Evolutionary conservation across 2,797 vertebrate genomes (phyloP).

Genomic region (Pyrocephalus nanus): DNA sequence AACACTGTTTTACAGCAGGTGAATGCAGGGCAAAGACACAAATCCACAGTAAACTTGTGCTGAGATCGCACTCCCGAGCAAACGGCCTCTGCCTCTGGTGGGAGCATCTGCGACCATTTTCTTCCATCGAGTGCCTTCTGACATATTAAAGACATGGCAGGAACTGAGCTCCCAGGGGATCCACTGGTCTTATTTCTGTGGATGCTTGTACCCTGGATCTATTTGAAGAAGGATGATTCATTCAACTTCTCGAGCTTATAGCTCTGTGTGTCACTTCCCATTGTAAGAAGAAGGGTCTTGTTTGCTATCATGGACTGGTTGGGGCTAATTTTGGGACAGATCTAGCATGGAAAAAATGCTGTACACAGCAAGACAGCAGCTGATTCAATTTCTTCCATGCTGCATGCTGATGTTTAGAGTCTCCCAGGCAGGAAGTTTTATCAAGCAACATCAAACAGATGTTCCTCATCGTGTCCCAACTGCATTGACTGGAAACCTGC

Average conservation of each 20-base stretch:
- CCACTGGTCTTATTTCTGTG: conserved; percentile 22
- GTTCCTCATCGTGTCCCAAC: background rate
- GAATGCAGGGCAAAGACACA: background rate
- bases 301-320: background rate
- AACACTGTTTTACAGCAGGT: background rate
- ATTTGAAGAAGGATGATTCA: conserved; percentile 56
- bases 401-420: background rate
- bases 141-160: conserved; percentile 48
- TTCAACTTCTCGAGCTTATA: background rate
- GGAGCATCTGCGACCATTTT: conserved; percentile 3
- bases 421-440: background rate
- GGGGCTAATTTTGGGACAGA: conserved; percentile 32
- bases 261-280: conserved; percentile 21
- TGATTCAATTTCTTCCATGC: conserved; percentile 8
- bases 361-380: background rate
- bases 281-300: conserved; percentile 32
- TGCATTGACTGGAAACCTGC: background rate
- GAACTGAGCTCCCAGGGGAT: conserved; percentile 38
- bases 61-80: background rate
- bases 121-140: conserved; percentile 5
- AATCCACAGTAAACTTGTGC: background rate
- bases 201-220: conserved; percentile 2
- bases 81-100: background rate
- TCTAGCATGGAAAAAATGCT: conserved; percentile 31
- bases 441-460: conserved; percentile 20